phyloP scores from a whole-genome alignment of 2,797 vertebrate species.

The Distichodus sexfasciatus region DNA sequence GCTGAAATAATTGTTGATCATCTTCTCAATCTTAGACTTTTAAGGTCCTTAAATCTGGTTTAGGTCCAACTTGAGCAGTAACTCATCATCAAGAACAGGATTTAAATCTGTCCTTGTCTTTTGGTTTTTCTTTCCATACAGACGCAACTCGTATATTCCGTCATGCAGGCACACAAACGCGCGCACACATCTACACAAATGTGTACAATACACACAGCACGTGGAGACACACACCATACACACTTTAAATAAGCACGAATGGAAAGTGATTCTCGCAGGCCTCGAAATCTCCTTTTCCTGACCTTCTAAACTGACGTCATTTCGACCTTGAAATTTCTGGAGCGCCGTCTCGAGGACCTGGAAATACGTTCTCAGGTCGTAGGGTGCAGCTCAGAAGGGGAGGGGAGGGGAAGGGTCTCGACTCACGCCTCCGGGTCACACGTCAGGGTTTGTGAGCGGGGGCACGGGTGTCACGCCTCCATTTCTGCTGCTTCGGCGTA shows the following conservation, averaged over 20 bases:
- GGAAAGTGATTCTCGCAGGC: conserved; percentile 9
- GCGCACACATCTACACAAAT: conserved; percentile 49
- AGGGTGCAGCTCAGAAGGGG: no score
- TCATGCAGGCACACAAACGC: conserved; percentile 17
- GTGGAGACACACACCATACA: conserved; percentile 58
- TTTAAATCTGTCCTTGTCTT: no score
- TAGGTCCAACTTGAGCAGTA: no score
- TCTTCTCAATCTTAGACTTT: no score
- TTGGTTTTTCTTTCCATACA: no score
- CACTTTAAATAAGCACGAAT: conserved; percentile 42
- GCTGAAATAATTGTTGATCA: no score
- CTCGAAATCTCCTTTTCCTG: background rate
- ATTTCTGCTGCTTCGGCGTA: conserved; percentile 69
- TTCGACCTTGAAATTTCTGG: conserved; percentile 1
- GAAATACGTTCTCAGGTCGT: no score
- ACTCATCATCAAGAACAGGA: no score
- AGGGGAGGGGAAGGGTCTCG: no score
- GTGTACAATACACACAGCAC: conserved; percentile 48
- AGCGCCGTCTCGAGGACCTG: background rate
- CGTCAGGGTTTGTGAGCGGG: conserved; percentile 30
- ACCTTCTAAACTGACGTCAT: background rate
- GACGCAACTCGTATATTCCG: conserved; percentile 25
- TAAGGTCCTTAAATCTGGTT: conserved; percentile 9
- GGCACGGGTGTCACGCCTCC: conserved; percentile 66
- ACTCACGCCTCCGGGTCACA: conserved; percentile 10